These are phyloP conservation scores for Laticauda laticaudata DNA, from an alignment of 2,113 vertebrate genomes.

Conservation along the genomic window DNA sequence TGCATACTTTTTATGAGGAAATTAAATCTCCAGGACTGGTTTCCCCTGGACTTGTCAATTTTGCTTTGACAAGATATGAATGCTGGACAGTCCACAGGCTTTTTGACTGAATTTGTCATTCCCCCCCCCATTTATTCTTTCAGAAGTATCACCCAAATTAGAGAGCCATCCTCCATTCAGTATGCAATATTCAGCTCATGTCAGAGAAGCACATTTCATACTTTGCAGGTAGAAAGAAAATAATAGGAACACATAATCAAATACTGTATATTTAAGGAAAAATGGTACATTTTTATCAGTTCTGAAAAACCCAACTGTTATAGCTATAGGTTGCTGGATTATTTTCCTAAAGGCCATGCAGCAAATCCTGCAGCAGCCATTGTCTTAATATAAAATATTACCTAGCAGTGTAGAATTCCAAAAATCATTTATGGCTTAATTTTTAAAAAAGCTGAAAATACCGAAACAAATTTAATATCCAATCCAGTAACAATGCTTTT, in stretches of 20 bases:
- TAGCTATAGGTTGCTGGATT: fast-evolving
- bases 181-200: neutral
- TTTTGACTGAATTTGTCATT: neutral
- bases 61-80: neutral
- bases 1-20: neutral
- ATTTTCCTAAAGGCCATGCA: neutral
- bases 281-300: neutral
- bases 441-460: neutral
- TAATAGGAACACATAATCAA: neutral
- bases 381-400: neutral
- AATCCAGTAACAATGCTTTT: neutral
- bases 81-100: neutral
- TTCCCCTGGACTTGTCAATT: neutral
- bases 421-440: neutral
- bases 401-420: neutral
- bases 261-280: neutral
- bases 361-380: neutral
- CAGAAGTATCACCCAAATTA: neutral
- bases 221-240: neutral
- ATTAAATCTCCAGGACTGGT: neutral
- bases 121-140: neutral
- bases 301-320: neutral
- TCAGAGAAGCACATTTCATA: neutral
- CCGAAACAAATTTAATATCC: fast-evolving
- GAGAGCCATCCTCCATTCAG: neutral